phyloP scores from a whole-genome alignment of 2,797 vertebrate genomes.

The Varecia variegata region DNA sequence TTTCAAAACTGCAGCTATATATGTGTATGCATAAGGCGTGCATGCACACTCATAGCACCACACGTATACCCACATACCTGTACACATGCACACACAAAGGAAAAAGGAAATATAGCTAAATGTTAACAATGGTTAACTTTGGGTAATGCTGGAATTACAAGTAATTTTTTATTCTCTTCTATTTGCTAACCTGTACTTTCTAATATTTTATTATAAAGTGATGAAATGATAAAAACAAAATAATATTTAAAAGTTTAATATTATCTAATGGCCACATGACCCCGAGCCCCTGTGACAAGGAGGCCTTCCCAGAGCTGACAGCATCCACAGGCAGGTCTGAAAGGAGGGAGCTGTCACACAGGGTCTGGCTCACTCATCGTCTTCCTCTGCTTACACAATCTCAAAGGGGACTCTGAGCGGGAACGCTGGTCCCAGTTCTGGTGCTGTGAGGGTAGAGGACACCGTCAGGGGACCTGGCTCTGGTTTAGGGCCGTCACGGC shows the following conservation, averaged over 20 bases:
- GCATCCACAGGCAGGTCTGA: not conserved
- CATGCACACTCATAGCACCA: not conserved
- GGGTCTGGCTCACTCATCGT: not conserved
- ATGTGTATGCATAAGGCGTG: not conserved
- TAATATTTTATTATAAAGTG: slow-evolving; percentile 4
- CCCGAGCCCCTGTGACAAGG: not conserved
- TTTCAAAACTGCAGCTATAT: not conserved
- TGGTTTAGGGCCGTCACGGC: not conserved
- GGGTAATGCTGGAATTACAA: not conserved
- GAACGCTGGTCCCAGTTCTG: not conserved
- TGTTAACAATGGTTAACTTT: not conserved
- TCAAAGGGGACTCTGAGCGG: not conserved
- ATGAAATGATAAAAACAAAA: slow-evolving; percentile 17
- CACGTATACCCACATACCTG: not conserved
- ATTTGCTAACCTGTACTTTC: not conserved
- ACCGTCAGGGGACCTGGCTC: not conserved
- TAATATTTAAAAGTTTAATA: not conserved
- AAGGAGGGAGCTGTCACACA: not conserved
- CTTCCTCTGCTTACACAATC: not conserved
- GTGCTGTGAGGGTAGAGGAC: not conserved
- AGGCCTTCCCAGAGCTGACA: not conserved
- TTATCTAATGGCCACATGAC: not conserved
- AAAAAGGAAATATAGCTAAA: not conserved
- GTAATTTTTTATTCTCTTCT: not conserved
- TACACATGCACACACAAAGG: not conserved